Evolutionary conservation across 2,888 invertebrate species (phyloP).

Genomic region (Lacanobia wlatinum): DNA sequence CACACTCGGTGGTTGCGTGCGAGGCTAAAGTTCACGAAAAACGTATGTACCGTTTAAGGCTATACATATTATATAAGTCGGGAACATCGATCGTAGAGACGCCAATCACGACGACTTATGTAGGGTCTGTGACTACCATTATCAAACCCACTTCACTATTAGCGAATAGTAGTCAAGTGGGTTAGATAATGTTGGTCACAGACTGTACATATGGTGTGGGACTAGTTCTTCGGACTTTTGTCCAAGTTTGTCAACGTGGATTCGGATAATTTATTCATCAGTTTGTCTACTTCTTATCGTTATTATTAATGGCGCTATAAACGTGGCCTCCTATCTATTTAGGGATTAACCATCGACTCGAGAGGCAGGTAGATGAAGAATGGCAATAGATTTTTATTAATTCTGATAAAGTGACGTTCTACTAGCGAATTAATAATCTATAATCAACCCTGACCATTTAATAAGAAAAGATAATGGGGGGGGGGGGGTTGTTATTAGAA

Average conservation of each 20-base stretch:
- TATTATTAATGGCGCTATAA: not conserved
- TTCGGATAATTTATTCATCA: not conserved
- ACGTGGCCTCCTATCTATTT: no score
- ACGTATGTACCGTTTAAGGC: slow-evolving; percentile 50
- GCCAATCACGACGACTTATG: slow-evolving; percentile 61
- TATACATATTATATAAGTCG: slow-evolving; percentile 52
- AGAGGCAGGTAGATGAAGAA: no score
- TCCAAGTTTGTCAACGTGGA: not conserved
- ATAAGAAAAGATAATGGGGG: no score
- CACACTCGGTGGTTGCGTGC: slow-evolving; percentile 57
- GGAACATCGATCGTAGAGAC: slow-evolving; percentile 40
- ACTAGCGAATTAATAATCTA: no score
- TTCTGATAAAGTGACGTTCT: no score
- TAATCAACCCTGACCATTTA: no score
- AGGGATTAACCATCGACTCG: no score
- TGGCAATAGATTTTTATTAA: no score
- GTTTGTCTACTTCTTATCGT: not conserved
- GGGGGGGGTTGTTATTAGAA: not conserved
- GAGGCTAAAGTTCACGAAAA: slow-evolving; percentile 54
- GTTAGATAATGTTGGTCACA: no score
- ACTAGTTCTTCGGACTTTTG: slow-evolving; percentile 9
- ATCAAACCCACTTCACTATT: no score
- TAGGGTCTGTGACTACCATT: no score
- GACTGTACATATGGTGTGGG: slow-evolving; percentile 52
- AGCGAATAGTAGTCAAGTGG: no score